Conservation (phyloP, 2,888 invertebrate species). For the Cheilosia variabilis region DNA sequence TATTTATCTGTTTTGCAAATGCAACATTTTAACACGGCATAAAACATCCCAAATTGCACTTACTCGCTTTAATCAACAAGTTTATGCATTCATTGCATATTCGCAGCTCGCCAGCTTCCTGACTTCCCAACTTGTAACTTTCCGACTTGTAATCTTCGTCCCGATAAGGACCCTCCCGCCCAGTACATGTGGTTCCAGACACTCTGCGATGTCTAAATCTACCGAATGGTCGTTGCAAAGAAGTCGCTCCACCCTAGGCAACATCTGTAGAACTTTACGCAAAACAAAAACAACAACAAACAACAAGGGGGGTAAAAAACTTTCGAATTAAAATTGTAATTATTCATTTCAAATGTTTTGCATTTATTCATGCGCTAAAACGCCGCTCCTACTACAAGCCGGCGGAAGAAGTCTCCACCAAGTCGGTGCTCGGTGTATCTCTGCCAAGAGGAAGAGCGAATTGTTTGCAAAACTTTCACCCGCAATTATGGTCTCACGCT, state of each 20-base stretch:
- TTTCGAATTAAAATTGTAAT: constrained; percentile 71
- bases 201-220: constrained; percentile 3
- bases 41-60: constrained; percentile 10
- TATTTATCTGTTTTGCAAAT: too few relatives aligned
- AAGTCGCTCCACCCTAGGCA: constrained; percentile 9
- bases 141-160: not conserved
- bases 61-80: constrained; percentile 52
- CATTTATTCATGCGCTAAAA: constrained; percentile 69
- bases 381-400: constrained; percentile 12
- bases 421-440: constrained; percentile 27
- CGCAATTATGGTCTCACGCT: constrained; percentile 57
- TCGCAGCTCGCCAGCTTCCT: not conserved
- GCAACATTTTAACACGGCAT: too few relatives aligned
- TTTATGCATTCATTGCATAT: constrained; percentile 37
- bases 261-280: constrained; percentile 19
- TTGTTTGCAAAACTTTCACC: constrained; percentile 57
- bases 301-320: constrained; percentile 32
- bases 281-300: constrained; percentile 34
- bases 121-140: not conserved
- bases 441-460: constrained; percentile 29
- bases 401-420: not conserved
- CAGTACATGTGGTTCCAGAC: constrained; percentile 1
- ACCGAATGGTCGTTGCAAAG: constrained; percentile 8
- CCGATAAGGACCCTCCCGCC: constrained; percentile 7
- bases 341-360: constrained; percentile 70